Base-by-base conservation (phyloP, 1,140 invertebrate genomes). In the Atta cephalotes region DNA sequence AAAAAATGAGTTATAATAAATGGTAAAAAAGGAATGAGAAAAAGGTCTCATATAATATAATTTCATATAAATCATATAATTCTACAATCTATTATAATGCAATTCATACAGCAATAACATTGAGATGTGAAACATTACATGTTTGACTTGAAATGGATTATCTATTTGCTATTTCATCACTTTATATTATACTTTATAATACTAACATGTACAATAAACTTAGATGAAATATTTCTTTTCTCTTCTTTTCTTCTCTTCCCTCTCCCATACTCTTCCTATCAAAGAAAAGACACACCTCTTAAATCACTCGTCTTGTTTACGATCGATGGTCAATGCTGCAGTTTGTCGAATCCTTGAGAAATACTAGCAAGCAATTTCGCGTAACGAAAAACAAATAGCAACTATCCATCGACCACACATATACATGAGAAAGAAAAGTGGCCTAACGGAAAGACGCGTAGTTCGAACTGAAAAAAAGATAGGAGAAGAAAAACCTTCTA, bases 361-460 rank as follows among this genome's bases (percentile, higher is more conserved):
- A 93, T 88, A 93, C 88, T 72, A 89, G 88, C 72, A 88, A 87
- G 85, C 91, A 92, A 92, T 93, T 92, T 90, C 92, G 77, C 89
- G 85, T 93, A 93, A 93, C 91, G 93, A 94, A 93, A 94, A 93
- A 93, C 91, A 94, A 93, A 94, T 91, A 93, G 87, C 78, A 60
- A 62, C 51, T 53, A 91, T 88, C 78, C 84, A 92, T 91, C 88
- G 90, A 89, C 21, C 21, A 18, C 9, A 85, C 49, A 77, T 53
- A 76, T 28, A 62, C 21, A 58, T 45, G 56, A 72, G 62, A 65
- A 86, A 62, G 31, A 68, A 60, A 77, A 56, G 60, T 39, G 18
- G 60, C 18, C 31, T 35, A 39, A 28, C 3, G 4, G 68, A 80
- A 89, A 66, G 71, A 80, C 49, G 85, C 25, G 72, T 85, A 79